These are phyloP conservation scores for Pogonophryne albipinna DNA, from an alignment of 2,797 vertebrate genomes.

Conservation along the genomic window DNA sequence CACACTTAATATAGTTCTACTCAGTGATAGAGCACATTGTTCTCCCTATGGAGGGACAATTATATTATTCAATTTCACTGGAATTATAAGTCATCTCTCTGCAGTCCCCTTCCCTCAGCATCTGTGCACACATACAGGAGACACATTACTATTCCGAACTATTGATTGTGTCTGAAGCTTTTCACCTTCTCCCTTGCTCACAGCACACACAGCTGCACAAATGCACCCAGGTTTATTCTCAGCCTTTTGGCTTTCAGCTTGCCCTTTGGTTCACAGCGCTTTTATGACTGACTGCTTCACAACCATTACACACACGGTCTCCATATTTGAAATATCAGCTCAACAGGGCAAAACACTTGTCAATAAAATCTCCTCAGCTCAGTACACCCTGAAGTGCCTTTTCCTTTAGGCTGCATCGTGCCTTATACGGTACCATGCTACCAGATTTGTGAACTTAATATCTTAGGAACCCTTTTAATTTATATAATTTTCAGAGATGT, in stretches of 20 bases:
- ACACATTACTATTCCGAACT: constrained; percentile 26
- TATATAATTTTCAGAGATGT: background rate
- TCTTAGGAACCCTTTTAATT: background rate
- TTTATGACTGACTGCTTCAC: constrained; percentile 48
- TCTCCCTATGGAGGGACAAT: constrained; percentile 9
- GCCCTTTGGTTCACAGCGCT: constrained; percentile 51
- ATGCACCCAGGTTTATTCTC: constrained; percentile 33
- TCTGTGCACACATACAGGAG: constrained; percentile 16
- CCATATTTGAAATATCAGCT: constrained; percentile 47
- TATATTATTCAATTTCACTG: constrained; percentile 9
- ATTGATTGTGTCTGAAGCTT: constrained; percentile 53
- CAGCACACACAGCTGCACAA: constrained; percentile 18
- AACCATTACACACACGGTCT: constrained; percentile 34
- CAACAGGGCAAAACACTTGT: constrained; percentile 41
- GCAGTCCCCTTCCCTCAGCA: background rate
- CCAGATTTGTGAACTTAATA: background rate
- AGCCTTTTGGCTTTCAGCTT: constrained; percentile 45
- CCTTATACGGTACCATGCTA: background rate
- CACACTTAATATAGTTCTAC: constrained; percentile 2
- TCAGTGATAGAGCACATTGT: background rate
- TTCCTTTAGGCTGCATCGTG: background rate
- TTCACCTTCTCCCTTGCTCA: constrained; percentile 29
- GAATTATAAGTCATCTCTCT: constrained; percentile 12
- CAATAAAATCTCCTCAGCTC: constrained; percentile 46
- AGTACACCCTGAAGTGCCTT: constrained; percentile 1